phyloP scores from a whole-genome alignment of 2,797 vertebrate species.

The Microtus californicus region DNA sequence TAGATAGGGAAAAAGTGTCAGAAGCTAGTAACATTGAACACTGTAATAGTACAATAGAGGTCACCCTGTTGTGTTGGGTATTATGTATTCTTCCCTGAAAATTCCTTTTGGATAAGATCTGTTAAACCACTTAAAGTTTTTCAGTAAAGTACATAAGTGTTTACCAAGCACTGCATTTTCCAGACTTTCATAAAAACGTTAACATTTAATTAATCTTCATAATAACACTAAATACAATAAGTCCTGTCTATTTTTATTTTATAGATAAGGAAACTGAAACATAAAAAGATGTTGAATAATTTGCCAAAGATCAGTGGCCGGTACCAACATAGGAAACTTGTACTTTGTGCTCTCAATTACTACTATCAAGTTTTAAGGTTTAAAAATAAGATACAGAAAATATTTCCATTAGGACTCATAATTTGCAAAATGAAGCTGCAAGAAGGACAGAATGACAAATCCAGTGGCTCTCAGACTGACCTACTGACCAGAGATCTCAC shows the following conservation, averaged over 20 bases:
- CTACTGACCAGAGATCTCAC: background rate
- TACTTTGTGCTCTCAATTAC: background rate
- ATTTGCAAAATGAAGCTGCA: slow-evolving; percentile 9
- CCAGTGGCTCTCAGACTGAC: background rate
- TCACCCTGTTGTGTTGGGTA: background rate
- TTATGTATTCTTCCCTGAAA: slow-evolving; percentile 11
- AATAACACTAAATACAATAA: background rate
- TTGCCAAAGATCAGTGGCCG: slow-evolving; percentile 39
- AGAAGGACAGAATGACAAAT: background rate
- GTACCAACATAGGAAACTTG: slow-evolving; percentile 17
- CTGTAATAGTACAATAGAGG: background rate
- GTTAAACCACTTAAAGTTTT: slow-evolving; percentile 25
- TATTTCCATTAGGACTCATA: slow-evolving; percentile 15
- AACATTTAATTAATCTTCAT: slow-evolving; percentile 22
- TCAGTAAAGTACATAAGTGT: background rate
- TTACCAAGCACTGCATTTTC: background rate
- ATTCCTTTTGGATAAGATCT: background rate
- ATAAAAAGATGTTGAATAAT: slow-evolving; percentile 52
- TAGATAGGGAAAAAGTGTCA: background rate
- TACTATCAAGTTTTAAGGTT: slow-evolving; percentile 53
- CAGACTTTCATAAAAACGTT: slow-evolving; percentile 35
- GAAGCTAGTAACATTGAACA: background rate
- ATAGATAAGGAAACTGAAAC: slow-evolving; percentile 4
- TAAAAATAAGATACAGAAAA: slow-evolving; percentile 43
- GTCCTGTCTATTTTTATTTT: slow-evolving; percentile 40